These are phyloP conservation scores for Cynoglossus semilaevis DNA, from an alignment of 2,113 vertebrate genomes.

Conservation along the genomic window DNA sequence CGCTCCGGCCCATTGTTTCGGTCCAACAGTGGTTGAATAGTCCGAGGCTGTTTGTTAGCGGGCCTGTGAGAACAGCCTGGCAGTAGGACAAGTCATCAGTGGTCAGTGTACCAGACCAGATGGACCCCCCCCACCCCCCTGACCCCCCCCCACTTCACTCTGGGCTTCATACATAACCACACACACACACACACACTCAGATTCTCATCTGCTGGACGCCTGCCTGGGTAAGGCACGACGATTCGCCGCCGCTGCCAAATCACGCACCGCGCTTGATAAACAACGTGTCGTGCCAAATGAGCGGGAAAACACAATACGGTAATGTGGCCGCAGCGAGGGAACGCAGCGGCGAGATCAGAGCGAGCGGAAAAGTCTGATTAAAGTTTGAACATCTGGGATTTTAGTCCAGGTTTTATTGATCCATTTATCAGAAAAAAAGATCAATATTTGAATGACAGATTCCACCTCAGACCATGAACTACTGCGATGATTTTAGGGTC, in stretches of 20 bases:
- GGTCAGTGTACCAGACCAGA: constrained; percentile 57
- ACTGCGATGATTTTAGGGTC: no score
- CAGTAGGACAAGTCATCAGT: constrained; percentile 52
- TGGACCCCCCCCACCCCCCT: no score
- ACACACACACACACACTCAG: not conserved
- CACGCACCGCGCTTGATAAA: constrained; percentile 14
- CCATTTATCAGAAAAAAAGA: no score
- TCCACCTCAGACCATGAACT: no score
- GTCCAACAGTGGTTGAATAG: constrained; percentile 8
- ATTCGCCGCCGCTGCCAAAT: constrained; percentile 32
- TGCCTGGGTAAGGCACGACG: constrained; percentile 12
- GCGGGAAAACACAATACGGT: constrained; percentile 36
- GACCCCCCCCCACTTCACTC: constrained; percentile 24
- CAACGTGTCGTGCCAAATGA: constrained; percentile 17
- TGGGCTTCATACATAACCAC: constrained; percentile 32
- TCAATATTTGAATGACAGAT: no score
- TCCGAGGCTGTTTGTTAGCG: constrained; percentile 33
- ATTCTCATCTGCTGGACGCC: constrained; percentile 45
- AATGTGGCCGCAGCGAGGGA: constrained; percentile 32
- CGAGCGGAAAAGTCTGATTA: constrained; percentile 39
- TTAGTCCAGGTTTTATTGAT: no score
- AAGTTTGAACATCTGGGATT: constrained; percentile 47
- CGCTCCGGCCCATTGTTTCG: constrained; percentile 11
- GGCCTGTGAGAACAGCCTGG: constrained; percentile 47
- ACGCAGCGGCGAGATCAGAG: constrained; percentile 5